Base-by-base conservation (phyloP, 2,888 invertebrate species). In the Drosophila helvetica region DNA sequence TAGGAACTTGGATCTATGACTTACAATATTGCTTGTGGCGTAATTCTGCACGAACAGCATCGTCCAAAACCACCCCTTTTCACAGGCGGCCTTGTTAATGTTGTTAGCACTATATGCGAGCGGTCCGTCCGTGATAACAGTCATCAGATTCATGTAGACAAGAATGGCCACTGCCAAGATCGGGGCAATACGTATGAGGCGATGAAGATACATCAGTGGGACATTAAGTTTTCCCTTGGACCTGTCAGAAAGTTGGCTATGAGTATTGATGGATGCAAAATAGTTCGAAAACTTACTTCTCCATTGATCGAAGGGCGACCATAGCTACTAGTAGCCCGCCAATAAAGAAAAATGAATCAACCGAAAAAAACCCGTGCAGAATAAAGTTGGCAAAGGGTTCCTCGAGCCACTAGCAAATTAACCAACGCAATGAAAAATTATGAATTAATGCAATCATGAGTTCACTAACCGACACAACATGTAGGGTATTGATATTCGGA, bases 341-440 rank as follows among this genome's bases (percentile, higher is more conserved):
- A 8, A 95, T 77, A 18, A 93, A 86, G 72, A 95, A 93, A 79
- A 95, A 95, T 0, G 94, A 93, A 64, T 95, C 95, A 2, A 94
- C 94, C 0, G 94, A 93, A 17, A 94, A 90, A 0, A 92, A 59
- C 77, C 91, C 93, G 87, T 93, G 63, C 75, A 91, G 61, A 9
- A 89, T 45, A 10, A 91, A 73, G 75, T 80, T 84, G 0, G 86
- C 63, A 45, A 79, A 86, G 0, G 85, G 79, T 1, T 80, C 79
- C 27, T 74, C 63, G 1, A 74, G 15, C 90, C 90, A 91, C 90
- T 90, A 18, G n/a, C 9, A 58, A 64, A 9, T 17, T 8, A n/a
- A 38, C 6, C 6, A 38, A 38, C 6, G 18, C n/a, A 8, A 30
- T 30, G 7, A 25, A 10, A 10, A 22, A 15, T 12, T 54, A 4